Evolutionary conservation across 2,888 invertebrate species (phyloP), one percentile per base, ranked within the genome.

Genomic region (Bibio marci): DNA sequence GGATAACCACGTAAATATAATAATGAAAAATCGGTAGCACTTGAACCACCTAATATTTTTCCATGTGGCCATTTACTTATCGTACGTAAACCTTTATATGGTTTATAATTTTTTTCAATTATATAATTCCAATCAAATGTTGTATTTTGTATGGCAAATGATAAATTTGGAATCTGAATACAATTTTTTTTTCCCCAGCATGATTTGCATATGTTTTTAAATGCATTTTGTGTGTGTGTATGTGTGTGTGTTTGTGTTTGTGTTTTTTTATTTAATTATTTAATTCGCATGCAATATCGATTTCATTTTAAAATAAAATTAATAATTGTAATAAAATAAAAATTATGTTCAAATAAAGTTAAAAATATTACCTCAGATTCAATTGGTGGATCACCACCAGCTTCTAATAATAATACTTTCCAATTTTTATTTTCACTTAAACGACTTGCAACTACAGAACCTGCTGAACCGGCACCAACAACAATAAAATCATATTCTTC

Each of bases 1-100:
- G 65, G 60, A 50, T 70, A 70, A 1, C 75, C 76, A 34, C 69
- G 56, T 1, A 70, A 53, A 49, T 75, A 70, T 1, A 72, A 41
- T 75, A 74, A 70, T n/a, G 40, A 36, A 11, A 64, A 71, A 13
- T 41, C 65, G 37, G 66, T 63, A 22, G 64, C 62, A 3, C 64
- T 63, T 2, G 63, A 63, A 1, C 66, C 66, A 15, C 66, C 66
- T 1, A 66, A 49, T 19, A 59, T 50, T 43, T 55, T 58, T 2
- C 65, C 66, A 37, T 65, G 22, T 22, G 71, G 67, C 76, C 74
- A 73, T 35, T 52, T 56, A 48, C 72, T 70, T 8, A 52, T 51
- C 8, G 54, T 49, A 12, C 47, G 50, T 38, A 54, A 48, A 11
- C 30, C 19, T 22, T 33, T 27, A 38, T 46, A 49, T 38, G 56